Conservation (phyloP, 2,888 invertebrate species). For the Metallyticus violacea region DNA sequence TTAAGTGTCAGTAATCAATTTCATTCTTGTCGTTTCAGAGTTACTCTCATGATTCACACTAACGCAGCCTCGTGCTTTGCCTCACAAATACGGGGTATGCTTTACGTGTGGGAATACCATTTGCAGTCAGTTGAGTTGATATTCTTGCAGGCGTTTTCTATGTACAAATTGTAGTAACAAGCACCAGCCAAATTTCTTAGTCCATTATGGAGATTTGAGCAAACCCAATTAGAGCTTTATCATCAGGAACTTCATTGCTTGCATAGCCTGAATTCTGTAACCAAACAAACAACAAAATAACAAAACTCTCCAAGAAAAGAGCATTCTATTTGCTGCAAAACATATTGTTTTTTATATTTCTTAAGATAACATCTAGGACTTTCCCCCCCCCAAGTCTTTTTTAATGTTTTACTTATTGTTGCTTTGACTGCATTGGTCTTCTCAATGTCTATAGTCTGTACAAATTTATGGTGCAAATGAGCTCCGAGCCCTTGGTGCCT, state of each 20-base stretch:
- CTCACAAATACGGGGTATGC: neutral
- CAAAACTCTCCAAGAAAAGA: too few species aligned
- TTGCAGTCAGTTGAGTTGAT: neutral
- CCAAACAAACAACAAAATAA: constrained; percentile 27
- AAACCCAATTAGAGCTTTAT: constrained; percentile 92
- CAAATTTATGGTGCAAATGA: too few species aligned
- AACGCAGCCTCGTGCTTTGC: neutral
- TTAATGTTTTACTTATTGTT: too few species aligned
- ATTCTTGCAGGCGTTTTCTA: neutral
- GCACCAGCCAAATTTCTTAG: constrained; percentile 47
- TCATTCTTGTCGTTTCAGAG: neutral
- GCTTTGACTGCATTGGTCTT: too few species aligned
- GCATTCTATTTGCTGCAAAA: too few species aligned
- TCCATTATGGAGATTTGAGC: constrained; percentile 96
- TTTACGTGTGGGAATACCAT: neutral
- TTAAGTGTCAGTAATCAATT: neutral
- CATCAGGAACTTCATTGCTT: constrained; percentile 83
- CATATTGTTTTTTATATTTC: too few species aligned
- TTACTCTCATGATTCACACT: neutral
- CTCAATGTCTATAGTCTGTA: too few species aligned
- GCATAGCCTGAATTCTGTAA: constrained; percentile 63
- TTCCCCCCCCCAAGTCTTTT: too few species aligned
- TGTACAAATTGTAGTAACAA: neutral
- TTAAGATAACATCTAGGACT: too few species aligned
- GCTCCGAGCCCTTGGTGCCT: too few species aligned